Evolutionary conservation across 2,113 vertebrate species (phyloP), one percentile per base, ranked within the genome.

Genomic region (Tragulus kanchil): DNA sequence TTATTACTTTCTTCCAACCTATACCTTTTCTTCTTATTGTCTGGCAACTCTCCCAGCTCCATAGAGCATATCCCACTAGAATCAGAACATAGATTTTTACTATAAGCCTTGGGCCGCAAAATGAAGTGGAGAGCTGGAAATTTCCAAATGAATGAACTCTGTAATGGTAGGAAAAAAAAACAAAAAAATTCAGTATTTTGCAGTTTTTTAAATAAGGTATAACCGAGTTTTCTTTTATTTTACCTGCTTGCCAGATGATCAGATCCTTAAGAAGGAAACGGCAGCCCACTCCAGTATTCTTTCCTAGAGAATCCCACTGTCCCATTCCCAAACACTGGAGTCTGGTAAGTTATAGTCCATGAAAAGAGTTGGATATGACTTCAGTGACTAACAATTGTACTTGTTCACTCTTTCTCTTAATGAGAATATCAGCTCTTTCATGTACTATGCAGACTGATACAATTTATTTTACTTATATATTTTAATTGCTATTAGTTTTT

Each of bases 11-110:
- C 65, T 93, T 85, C 64, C 71, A 91, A 89, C 59, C 92, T 95
- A 58, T 82, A 65, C 59, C 16, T 93, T 73, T 94, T 64, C 93
- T 31, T 89, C 45, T 96, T 95, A 91, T 28, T 93, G 31, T 89
- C n/a, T 93, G 79, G 78, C 59, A 85, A 36, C 28, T 50, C 25
- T 95, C 84, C 89, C 86, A 92, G 86, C 81, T 95, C 65, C 50
- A 14, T 48, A 75, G 42, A 95, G 65, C 56, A 67, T 73, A 58
- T 59, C 10, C 25, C 28, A 16, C 62, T 95, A 83, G 86, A 93
- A 93, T 91, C 42, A 91, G 95, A 94, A 84, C 89, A 89, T 54
- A 79, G 83, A 86, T 73, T 97, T 95, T 95, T 89, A 89, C 45
- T 92, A 17, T 92, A 25, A 91, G 95, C 94, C 65, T 92, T 96